These are phyloP conservation scores for Moxostoma hubbsi DNA, from an alignment of 2,797 vertebrate genomes.

Conservation along the genomic window DNA sequence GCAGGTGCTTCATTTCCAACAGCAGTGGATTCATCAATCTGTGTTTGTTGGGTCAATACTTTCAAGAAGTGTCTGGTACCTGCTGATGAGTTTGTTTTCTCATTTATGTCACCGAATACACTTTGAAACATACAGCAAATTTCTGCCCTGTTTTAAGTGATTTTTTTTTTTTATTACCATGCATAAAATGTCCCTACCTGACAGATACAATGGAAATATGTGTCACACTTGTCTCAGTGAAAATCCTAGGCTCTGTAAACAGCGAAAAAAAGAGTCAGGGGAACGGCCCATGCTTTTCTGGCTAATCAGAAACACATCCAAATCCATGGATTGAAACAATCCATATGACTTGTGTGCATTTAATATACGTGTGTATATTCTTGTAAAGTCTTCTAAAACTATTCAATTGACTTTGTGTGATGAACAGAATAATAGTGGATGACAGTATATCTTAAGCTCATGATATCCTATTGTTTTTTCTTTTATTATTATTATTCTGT, in stretches of 20 bases:
- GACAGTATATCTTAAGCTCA: too few relatives aligned
- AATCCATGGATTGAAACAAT: too few relatives aligned
- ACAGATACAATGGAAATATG: background rate
- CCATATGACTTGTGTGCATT: too few relatives aligned
- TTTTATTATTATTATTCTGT: too few relatives aligned
- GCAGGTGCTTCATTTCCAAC: conserved; percentile 45
- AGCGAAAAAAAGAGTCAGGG: background rate
- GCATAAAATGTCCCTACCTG: background rate
- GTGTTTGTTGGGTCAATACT: conserved; percentile 48
- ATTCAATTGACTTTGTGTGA: too few relatives aligned
- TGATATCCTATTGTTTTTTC: too few relatives aligned
- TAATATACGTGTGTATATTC: too few relatives aligned
- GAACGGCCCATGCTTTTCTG: too few relatives aligned
- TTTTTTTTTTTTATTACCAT: background rate
- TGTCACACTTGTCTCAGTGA: background rate
- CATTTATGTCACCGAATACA: conserved; percentile 8
- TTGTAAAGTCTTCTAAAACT: too few relatives aligned
- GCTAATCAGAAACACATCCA: too few relatives aligned
- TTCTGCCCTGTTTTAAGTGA: background rate
- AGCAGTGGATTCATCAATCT: conserved; percentile 42
- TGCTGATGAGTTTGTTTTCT: conserved; percentile 44
- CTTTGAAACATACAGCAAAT: conserved; percentile 1
- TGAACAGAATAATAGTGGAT: too few relatives aligned
- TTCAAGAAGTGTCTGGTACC: conserved; percentile 31
- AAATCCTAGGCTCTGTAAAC: background rate